Conservation (phyloP, 2,113 vertebrate genomes). For the Parus major region DNA sequence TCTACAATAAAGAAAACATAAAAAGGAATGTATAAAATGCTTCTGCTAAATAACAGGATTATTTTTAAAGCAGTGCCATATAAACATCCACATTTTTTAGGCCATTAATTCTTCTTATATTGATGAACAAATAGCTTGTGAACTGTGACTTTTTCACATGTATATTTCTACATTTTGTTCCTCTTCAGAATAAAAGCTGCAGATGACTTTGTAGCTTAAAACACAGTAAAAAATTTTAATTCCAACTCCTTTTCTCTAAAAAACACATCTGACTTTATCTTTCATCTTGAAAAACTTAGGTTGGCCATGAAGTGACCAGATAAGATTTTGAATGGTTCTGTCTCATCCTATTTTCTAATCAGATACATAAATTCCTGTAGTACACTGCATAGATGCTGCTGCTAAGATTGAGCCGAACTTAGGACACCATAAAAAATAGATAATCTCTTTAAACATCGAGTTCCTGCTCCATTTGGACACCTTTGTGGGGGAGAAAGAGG, state of each 20-base stretch:
- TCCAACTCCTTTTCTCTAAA: not conserved
- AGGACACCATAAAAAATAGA: not conserved
- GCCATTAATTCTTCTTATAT: not conserved
- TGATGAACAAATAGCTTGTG: not conserved
- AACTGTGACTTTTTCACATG: not conserved
- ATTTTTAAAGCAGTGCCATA: not conserved
- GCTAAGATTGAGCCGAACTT: not conserved
- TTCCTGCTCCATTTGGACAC: not conserved
- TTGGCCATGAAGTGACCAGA: not conserved
- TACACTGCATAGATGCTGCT: not conserved
- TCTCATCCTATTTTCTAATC: slow-evolving; percentile 19
- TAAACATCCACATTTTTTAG: not conserved
- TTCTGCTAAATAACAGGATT: not conserved
- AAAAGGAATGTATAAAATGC: not conserved
- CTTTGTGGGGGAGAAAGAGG: not conserved
- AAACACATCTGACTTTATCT: not conserved
- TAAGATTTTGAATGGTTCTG: not conserved
- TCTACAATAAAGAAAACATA: not conserved
- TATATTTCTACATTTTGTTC: not conserved
- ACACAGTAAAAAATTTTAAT: not conserved
- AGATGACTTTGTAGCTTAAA: not conserved
- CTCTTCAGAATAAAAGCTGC: not conserved
- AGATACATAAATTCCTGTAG: not conserved
- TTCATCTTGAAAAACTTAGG: slow-evolving; percentile 16
- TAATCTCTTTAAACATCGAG: not conserved